phyloP scores from a whole-genome alignment of 2,113 vertebrate species.

The Cacatua alba region DNA sequence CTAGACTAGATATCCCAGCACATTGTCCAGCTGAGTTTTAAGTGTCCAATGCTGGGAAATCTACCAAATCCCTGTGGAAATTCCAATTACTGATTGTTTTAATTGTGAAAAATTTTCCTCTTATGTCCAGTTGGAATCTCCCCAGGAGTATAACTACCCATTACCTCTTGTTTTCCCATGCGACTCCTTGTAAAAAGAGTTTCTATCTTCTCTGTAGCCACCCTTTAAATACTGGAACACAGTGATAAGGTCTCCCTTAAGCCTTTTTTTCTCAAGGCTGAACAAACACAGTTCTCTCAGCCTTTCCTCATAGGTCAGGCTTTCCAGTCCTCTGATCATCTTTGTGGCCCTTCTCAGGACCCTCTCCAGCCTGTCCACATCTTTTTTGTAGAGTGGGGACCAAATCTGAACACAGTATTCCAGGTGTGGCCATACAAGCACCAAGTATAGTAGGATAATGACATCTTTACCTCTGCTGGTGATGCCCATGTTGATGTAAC shows the following conservation, averaged over 20 bases:
- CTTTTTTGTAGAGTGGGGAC: not conserved
- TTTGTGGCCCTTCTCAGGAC: not conserved
- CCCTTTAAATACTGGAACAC: not conserved
- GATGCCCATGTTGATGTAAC: not conserved
- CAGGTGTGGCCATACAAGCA: not conserved
- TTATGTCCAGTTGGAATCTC: not conserved
- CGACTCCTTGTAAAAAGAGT: not conserved
- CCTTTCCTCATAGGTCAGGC: not conserved
- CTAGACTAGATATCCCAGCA: not conserved
- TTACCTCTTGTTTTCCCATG: not conserved
- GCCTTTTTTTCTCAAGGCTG: not conserved
- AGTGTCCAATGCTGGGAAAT: not conserved
- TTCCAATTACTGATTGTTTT: not conserved
- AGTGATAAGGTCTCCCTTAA: not conserved
- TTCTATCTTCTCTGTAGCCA: not conserved
- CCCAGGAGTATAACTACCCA: not conserved
- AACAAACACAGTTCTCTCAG: not conserved
- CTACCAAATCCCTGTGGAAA: not conserved
- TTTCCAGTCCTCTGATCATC: not conserved
- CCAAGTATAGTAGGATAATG: not conserved
- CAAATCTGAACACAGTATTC: not conserved
- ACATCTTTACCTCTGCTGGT: not conserved
- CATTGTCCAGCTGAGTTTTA: not conserved
- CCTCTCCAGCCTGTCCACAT: not conserved
- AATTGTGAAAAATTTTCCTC: not conserved